These are phyloP conservation scores for Atrina japonica DNA, from an alignment of 2,888 invertebrate species.

Conservation along the genomic window DNA sequence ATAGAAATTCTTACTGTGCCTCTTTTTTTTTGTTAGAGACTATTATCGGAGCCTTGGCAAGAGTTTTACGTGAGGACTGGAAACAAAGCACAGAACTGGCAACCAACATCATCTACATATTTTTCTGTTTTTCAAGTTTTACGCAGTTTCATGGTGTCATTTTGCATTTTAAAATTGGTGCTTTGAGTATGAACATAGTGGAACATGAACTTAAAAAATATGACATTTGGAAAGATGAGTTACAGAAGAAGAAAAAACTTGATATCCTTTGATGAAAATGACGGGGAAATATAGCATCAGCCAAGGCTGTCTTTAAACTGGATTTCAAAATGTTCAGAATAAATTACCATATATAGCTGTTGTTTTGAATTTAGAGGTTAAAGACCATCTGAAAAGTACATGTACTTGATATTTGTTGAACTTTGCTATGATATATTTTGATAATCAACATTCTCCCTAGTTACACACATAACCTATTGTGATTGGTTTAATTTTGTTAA, in stretches of 20 bases:
- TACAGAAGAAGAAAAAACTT: slow-evolving; percentile 78
- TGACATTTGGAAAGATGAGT: slow-evolving; percentile 90
- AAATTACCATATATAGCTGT: too few relatives aligned
- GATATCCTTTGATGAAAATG: slow-evolving; percentile 71
- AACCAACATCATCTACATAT: slow-evolving; percentile 97
- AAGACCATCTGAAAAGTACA: too few relatives aligned
- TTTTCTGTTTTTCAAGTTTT: slow-evolving; percentile 98
- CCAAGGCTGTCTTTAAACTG: too few relatives aligned
- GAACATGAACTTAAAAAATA: slow-evolving; percentile 96
- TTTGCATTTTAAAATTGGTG: slow-evolving; percentile 96
- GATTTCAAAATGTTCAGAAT: too few relatives aligned
- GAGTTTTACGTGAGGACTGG: slow-evolving; percentile 98
- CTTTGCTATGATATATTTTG: too few relatives aligned
- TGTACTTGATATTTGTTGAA: too few relatives aligned
- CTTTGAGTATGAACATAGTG: slow-evolving; percentile 97
- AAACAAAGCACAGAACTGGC: slow-evolving; percentile 97
- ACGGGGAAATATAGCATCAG: too few relatives aligned
- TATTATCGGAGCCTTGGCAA: slow-evolving; percentile 94
- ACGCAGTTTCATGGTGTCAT: slow-evolving; percentile 96
- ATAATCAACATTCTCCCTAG: too few relatives aligned
- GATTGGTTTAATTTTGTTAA: too few relatives aligned
- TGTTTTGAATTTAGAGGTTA: too few relatives aligned
- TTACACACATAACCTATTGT: too few relatives aligned
- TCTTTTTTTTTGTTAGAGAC: slow-evolving; percentile 86
- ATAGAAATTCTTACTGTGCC: too few relatives aligned